These are phyloP conservation scores for Lucinisca nassula DNA, from an alignment of 2,888 invertebrate species.

Conservation along the genomic window DNA sequence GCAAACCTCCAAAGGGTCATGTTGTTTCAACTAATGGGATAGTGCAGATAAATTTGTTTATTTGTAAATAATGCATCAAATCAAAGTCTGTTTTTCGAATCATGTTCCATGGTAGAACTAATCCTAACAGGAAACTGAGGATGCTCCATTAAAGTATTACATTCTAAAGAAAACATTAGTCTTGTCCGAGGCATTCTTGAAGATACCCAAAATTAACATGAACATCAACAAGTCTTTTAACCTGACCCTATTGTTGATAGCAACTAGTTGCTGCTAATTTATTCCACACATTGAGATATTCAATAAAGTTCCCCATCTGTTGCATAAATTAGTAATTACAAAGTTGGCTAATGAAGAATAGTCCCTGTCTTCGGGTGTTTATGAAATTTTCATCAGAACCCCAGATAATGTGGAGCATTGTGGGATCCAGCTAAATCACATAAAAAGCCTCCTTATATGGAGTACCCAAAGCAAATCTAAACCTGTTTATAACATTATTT, in stretches of 20 bases:
- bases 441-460: too few species aligned
- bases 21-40: constrained; percentile 8
- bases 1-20: not conserved
- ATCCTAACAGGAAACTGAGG: not conserved
- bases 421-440: too few species aligned
- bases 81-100: not conserved
- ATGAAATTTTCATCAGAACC: not conserved
- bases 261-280: constrained; percentile 10
- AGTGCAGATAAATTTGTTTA: not conserved
- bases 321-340: constrained; percentile 3
- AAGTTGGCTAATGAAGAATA: not conserved
- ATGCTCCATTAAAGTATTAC: not conserved
- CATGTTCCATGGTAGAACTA: not conserved
- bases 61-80: not conserved
- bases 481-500: too few species aligned
- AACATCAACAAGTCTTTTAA: constrained; percentile 58
- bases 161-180: not conserved
- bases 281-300: constrained; percentile 6
- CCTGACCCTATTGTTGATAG: not conserved
- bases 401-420: too few species aligned
- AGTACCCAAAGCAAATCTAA: too few species aligned
- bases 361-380: not conserved
- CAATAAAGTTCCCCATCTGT: constrained; percentile 7
- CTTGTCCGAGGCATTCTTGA: not conserved
- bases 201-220: not conserved